Percentiles rank a stretch among this genome's conserved stretches.
Evolutionary conservation across 2,113 vertebrate species (phyloP).

Genomic region (Toxotes jaculatrix): DNA sequence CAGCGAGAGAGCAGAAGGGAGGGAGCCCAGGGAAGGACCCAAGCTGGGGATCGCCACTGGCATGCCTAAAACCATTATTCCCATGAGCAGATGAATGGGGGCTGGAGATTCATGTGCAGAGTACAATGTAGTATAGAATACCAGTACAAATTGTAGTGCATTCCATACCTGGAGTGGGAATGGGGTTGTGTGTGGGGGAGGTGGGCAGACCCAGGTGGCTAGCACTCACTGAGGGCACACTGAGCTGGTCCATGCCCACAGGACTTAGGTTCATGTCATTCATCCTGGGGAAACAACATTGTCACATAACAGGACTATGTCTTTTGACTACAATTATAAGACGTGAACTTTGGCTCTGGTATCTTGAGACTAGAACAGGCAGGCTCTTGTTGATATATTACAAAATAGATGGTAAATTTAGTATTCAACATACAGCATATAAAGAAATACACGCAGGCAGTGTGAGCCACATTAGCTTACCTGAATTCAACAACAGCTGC

Average conservation of each 20-base stretch:
- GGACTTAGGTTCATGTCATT: slow-evolving; percentile 98
- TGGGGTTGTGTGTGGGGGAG: slow-evolving; percentile 93
- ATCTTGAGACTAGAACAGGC: background rate
- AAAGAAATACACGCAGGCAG: background rate
- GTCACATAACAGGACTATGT: background rate
- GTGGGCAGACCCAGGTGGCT: slow-evolving; percentile 92
- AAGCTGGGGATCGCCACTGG: slow-evolving; percentile 97
- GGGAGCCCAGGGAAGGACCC: slow-evolving; percentile 93
- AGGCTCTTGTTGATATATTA: background rate
- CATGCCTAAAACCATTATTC: slow-evolving; percentile 85
- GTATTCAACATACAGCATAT: background rate
- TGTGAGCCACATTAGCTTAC: slow-evolving; percentile 38
- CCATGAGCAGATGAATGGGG: background rate
- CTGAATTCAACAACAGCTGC: slow-evolving; percentile 61
- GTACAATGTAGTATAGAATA: background rate
- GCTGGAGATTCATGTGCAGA: background rate
- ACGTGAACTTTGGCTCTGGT: background rate
- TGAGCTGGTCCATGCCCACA: slow-evolving; percentile 98
- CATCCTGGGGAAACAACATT: slow-evolving; percentile 86
- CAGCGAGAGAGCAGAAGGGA: slow-evolving; percentile 96
- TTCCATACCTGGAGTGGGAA: slow-evolving; percentile 90
- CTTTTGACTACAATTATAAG: background rate
- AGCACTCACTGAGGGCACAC: slow-evolving; percentile 92
- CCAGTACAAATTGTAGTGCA: too few relatives aligned
- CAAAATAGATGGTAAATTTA: background rate